Percentiles rank a stretch among this genome's conserved stretches.
phyloP scores from a whole-genome alignment of 2,113 vertebrate genomes.

The Nanorana parkeri region DNA sequence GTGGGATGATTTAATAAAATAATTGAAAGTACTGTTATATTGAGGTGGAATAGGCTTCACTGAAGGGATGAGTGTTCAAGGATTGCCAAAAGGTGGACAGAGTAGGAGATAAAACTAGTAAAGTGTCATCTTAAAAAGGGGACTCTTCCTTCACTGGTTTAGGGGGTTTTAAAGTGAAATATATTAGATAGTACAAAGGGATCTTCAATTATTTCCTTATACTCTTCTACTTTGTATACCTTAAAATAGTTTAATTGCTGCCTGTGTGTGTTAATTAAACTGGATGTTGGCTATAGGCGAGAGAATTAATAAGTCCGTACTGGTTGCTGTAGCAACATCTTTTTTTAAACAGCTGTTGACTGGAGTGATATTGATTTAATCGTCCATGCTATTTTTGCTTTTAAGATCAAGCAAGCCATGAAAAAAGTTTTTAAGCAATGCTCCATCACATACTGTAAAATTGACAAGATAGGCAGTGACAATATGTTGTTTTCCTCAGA shows the following conservation, averaged over 20 bases:
- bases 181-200: constrained; percentile 44
- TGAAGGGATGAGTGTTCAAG: no score
- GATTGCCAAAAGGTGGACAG: no score
- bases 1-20: no score
- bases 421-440: constrained; percentile 18
- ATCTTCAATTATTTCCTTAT: constrained; percentile 50
- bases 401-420: constrained; percentile 64
- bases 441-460: not conserved
- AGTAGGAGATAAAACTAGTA: constrained; percentile 1
- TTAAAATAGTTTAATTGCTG: constrained; percentile 59
- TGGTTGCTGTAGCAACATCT: constrained; percentile 74
- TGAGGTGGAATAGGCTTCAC: no score
- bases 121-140: not conserved
- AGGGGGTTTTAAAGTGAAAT: constrained; percentile 46
- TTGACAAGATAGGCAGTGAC: constrained; percentile 20
- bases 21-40: no score
- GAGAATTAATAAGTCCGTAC: constrained; percentile 63
- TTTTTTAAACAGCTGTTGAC: constrained; percentile 62
- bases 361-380: constrained; percentile 68
- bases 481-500: not conserved
- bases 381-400: constrained; percentile 66
- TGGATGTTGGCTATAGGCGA: constrained; percentile 62
- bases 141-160: not conserved
- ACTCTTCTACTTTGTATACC: constrained; percentile 41
- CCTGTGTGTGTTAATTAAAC: constrained; percentile 62